phyloP scores from a whole-genome alignment of 2,113 vertebrate genomes.

The Verasper variegatus region DNA sequence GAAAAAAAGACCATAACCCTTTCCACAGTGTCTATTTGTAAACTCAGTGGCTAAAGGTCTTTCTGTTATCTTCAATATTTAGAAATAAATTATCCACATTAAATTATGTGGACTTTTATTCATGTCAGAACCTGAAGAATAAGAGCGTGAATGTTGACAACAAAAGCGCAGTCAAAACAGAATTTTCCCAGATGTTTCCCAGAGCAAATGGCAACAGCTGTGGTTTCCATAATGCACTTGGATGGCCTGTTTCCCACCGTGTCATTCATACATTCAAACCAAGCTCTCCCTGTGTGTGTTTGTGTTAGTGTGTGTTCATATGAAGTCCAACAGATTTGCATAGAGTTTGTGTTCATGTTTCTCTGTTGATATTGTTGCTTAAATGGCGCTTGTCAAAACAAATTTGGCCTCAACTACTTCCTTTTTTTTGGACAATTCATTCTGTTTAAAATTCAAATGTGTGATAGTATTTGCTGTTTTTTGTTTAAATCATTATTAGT shows the following conservation, averaged over 20 bases:
- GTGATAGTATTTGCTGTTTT: background rate
- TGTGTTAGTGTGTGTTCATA: constrained; percentile 22
- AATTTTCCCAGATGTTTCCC: constrained; percentile 8
- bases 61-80: too few species aligned
- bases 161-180: background rate
- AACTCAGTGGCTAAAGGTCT: too few species aligned
- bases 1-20: too few species aligned
- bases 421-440: background rate
- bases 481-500: background rate
- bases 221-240: constrained; percentile 25
- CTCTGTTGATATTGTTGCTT: constrained; percentile 54
- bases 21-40: too few species aligned
- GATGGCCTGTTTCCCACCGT: background rate
- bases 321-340: constrained; percentile 53
- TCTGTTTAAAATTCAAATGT: background rate
- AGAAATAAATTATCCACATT: too few species aligned
- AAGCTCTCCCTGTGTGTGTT: constrained; percentile 6
- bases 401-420: constrained; percentile 61
- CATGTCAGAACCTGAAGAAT: background rate
- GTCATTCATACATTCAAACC: constrained; percentile 35
- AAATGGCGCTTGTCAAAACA: constrained; percentile 34
- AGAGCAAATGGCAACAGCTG: constrained; percentile 1
- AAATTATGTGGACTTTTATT: too few species aligned
- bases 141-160: too few species aligned
- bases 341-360: constrained; percentile 53